Base-by-base conservation (phyloP, 2,888 invertebrate species). In the Chirona hameri region DNA sequence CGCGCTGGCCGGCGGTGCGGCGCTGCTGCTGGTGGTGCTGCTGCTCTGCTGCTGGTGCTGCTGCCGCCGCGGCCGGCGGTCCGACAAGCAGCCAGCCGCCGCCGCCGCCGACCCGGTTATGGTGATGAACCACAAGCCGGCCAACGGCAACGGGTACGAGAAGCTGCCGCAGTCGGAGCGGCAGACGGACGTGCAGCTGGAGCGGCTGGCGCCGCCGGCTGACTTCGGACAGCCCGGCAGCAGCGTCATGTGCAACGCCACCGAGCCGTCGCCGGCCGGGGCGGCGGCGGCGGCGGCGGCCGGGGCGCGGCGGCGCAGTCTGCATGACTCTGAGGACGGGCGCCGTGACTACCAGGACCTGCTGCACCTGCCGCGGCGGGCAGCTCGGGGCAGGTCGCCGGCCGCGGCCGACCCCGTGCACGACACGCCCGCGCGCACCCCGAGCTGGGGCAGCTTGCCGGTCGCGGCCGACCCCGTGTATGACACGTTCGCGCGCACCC, bases 21-120 rank as follows among this genome's bases (percentile, higher is more conserved):
- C 83, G 21, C 82, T 84, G 24, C 39, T 85, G 24, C 65, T 84
- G 52, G 89, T 91, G 39, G 89, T 91, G 39, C 87, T 91, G 83
- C 83, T 86, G 21, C 84, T 86, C 82, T 91, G 93, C 88, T 89
- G 89, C 89, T 88, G 88, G 84, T 87, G 89, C 85, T 87, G 89
- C 39, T 89, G 90, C 1, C 82, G 86, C 72, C 89, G 90, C 0
- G 89, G 91, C 81, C 90, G 91, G 82, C 85, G 86, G 81, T 65
- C 79, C 39, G 81, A 82, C 27, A 31, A 81, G 10, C 84, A 85
- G 81, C 81, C 83, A 27, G 65, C 83, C 14, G 29, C 82, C 69
- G 80, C 48, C 27, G 91, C 91, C 86, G 92, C 93, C 85, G 93
- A 93, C 88, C 94, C 95, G 87, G 89, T 95, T 83, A 89, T 95